Base-by-base conservation (phyloP, 2,113 vertebrate species). In the Grantiella picta region DNA sequence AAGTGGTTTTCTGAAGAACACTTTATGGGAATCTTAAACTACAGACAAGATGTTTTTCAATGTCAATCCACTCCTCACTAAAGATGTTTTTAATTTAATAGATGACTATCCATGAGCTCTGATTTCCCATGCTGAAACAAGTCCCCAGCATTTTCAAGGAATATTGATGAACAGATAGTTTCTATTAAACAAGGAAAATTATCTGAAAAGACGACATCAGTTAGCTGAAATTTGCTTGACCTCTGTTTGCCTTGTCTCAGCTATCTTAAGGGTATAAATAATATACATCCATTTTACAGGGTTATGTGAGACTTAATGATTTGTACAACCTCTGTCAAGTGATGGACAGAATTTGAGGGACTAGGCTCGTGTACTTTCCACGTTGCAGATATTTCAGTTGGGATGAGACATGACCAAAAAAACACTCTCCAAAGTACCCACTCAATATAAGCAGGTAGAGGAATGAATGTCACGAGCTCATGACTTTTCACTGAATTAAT, bases 1-100 rank as follows among this genome's bases (percentile, higher is more conserved):
- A 8, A 2, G 1, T 4, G 1, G 3, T 50, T 66, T 82, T 56
- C 11, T 2, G 2, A 65, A 66, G 50, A 73, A 35, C 40, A 36
- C 4, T 70, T 73, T 25, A 80, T 1, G 2, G 28, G 14, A 86
- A 21, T n/a, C 20, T 64, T 82, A 83, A 52, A 9, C 22, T 36
- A 33, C 20, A 79, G 45, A n/a, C 15, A 44, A 81, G 11, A 19
- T 52, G 54, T 38, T 63, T 42, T 78, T 45, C 36, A 36, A 1
- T 33, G 31, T 19, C 70, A 84, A 83, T 50, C 22, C 21, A 27
- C 15, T 49, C 20, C 28, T 72, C 16, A 13, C 15, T 53, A 61
- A 85, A 79, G 15, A 38, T 33, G 15, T 17, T 89, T 91, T 85
- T 47, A 28, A 33, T 72, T 91, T 85, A 53, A 33, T 42, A 76